A percentile compares a stretch with the other conserved stretches of the same genome.
Conservation (phyloP, 2,888 invertebrate species). For the Atethmia centrago region DNA sequence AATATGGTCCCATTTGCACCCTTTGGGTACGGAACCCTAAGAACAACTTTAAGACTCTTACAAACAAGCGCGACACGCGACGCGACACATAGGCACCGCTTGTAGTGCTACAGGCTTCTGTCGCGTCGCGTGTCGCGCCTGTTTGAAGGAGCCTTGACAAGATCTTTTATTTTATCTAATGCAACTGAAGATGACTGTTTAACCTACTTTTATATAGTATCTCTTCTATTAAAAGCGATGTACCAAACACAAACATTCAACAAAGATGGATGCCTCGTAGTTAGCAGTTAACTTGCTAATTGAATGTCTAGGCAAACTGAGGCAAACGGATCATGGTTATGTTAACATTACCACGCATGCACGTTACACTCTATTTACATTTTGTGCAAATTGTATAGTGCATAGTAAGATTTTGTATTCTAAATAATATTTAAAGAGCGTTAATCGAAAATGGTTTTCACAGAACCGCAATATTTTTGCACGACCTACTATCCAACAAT, state of each 20-base stretch:
- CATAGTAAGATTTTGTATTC: slow-evolving; percentile 5
- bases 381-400: slow-evolving; percentile 7
- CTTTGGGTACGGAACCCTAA: no score
- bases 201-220: no score
- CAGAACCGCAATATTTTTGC: no score
- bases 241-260: slow-evolving; percentile 17
- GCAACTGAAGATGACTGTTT: neutral
- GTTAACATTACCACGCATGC: slow-evolving; percentile 27
- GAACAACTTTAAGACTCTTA: no score
- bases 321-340: slow-evolving; percentile 14
- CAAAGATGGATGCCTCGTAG: slow-evolving; percentile 26
- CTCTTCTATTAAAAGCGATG: neutral
- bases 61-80: no score
- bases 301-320: slow-evolving; percentile 52
- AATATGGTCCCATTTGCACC: no score
- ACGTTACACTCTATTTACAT: slow-evolving; percentile 39
- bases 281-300: slow-evolving; percentile 51
- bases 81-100: no score
- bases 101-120: no score
- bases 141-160: no score
- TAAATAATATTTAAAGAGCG: neutral
- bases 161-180: neutral
- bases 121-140: no score
- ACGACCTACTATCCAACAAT: no score
- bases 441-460: no score